Evolutionary conservation across 2,797 vertebrate genomes (phyloP), one percentile per base, ranked within the genome.

Genomic region (Myotis pilosus): DNA sequence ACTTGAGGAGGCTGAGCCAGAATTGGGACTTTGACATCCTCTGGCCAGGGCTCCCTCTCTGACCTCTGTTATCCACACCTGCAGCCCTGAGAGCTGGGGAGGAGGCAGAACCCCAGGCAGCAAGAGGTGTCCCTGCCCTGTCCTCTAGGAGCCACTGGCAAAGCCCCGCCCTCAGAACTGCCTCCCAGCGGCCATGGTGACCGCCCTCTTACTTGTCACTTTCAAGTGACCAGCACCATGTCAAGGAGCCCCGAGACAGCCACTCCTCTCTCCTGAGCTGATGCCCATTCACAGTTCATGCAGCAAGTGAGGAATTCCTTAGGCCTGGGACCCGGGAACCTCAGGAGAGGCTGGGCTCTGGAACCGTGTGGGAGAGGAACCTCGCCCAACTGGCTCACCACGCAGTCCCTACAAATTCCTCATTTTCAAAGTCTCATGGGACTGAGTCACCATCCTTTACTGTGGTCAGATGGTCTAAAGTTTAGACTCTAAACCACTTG

Each of bases 101-200:
- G 23, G 13, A 19, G 33, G 30, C 44, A 4, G 10, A 0, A 8
- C 11, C 6, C 1, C 13, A 5, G 2, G n/a, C 11, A 33, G 4
- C 25, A 2, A 2, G 25, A 8, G 19, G 25, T 16, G 57, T 2
- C 8, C 80, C 69, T 8, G 69, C 28, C 30, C 30, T 15, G 11
- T 5, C n/a, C 78, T 41, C 36, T 4, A 2, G n/a, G 44, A 41
- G n/a, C 15, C 44, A 36, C 36, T 2, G 9, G 71, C 51, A n/a
- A 13, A 0, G 0, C 20, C 22, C 23, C 30, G 8, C 30, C 49
- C 49, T 76, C 19, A 8, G 6, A 8, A 15, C 49, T 33, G n/a
- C 74, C 74, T 47, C n/a, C n/a, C 5, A 0, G 20, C 0, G 44
- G 17, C 89, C 3, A 8, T 3, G 41, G 23, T 62, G 30, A 6